Percentiles rank a stretch among this genome's conserved stretches.
These are phyloP conservation scores for Disparrhopalites patrizii DNA, from an alignment of 2,888 invertebrate species.

Conservation along the genomic window DNA sequence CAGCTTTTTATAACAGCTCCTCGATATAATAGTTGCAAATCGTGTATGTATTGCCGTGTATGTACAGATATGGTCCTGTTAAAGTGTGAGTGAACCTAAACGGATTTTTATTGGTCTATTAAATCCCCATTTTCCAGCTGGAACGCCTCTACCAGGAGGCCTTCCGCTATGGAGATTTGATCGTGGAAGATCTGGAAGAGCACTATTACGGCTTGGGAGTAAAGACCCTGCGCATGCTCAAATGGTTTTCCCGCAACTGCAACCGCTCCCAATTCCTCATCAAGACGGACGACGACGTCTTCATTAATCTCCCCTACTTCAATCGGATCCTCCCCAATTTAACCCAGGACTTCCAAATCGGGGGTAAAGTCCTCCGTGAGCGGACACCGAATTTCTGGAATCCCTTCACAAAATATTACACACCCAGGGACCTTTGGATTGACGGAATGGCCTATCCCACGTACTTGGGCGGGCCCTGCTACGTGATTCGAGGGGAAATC, in stretches of 20 bases:
- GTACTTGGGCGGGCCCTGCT: constrained; percentile 16
- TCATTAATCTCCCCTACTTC: constrained; percentile 21
- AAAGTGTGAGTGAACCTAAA: too few species aligned
- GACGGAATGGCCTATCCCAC: not conserved
- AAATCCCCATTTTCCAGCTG: too few species aligned
- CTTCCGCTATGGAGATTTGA: constrained; percentile 26
- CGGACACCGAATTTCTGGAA: constrained; percentile 12
- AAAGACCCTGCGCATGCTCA: constrained; percentile 25
- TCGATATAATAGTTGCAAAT: too few species aligned
- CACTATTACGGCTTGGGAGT: constrained; percentile 16
- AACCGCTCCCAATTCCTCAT: constrained; percentile 21
- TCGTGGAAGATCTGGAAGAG: constrained; percentile 30
- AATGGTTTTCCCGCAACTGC: constrained; percentile 28
- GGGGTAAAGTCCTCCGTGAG: constrained; percentile 15
- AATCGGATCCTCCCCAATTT: constrained; percentile 2
- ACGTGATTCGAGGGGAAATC: constrained; percentile 1
- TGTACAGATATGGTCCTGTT: too few species aligned
- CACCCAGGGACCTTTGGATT: constrained; percentile 15
- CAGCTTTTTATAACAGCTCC: too few species aligned
- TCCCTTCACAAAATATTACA: constrained; percentile 24
- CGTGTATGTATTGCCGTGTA: too few species aligned
- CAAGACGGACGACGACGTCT: constrained; percentile 28
- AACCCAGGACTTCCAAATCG: constrained; percentile 9
- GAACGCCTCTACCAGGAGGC: too few species aligned
- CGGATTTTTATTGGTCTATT: too few species aligned